Evolutionary conservation across 1,140 invertebrate species (phyloP).

Genomic region (Drosophila chauvacae): DNA sequence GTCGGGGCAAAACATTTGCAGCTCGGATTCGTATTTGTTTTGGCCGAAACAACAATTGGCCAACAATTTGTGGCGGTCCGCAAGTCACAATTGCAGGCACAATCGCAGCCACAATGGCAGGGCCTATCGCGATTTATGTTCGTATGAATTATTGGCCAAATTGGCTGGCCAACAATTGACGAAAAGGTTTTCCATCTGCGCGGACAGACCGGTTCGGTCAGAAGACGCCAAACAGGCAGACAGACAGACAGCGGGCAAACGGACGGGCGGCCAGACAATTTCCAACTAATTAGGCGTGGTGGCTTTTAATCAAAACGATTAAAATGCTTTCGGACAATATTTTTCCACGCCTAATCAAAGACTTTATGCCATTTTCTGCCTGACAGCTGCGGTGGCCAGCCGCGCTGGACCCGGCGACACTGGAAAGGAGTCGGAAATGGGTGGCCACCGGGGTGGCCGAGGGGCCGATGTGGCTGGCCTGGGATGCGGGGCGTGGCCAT

Average conservation of each 20-base stretch:
- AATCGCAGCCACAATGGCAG: constrained; percentile 70
- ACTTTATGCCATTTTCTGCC: constrained; percentile 76
- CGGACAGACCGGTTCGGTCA: constrained; percentile 50
- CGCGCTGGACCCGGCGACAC: constrained; percentile 27
- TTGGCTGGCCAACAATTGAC: constrained; percentile 73
- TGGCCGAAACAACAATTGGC: constrained; percentile 68
- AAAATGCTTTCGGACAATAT: constrained; percentile 83
- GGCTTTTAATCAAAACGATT: constrained; percentile 83
- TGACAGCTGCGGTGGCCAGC: constrained; percentile 71
- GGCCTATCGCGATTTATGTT: constrained; percentile 79
- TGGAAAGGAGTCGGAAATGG: constrained; percentile 32
- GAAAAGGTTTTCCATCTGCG: constrained; percentile 65
- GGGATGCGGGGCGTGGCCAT: constrained; percentile 65
- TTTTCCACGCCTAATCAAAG: constrained; percentile 82
- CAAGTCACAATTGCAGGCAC: constrained; percentile 57
- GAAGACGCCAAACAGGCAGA: background rate
- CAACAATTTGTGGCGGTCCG: constrained; percentile 72
- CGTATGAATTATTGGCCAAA: constrained; percentile 79
- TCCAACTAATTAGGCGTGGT: constrained; percentile 81
- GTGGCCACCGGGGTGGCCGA: constrained; percentile 12
- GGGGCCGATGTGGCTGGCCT: constrained; percentile 21
- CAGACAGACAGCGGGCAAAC: background rate
- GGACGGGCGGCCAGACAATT: constrained; percentile 36
- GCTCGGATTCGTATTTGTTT: constrained; percentile 76
- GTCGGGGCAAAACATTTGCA: constrained; percentile 45